Conservation (phyloP, 2,888 invertebrate genomes). For the Mesorhabditis sp. region DNA sequence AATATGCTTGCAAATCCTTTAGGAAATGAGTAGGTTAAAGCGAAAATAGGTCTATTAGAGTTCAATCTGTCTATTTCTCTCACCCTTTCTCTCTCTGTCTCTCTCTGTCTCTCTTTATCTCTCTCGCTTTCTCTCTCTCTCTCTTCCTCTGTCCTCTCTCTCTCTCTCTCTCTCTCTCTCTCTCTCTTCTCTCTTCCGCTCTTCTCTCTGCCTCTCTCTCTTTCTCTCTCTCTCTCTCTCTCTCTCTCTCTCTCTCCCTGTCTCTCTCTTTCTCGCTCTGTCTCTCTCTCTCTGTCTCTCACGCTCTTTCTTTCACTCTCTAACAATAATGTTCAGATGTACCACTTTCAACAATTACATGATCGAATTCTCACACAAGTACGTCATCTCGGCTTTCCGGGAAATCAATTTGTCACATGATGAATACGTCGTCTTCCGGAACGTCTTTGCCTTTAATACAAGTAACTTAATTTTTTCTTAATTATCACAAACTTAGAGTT, state of each 20-base stretch:
- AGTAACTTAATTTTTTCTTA: background rate
- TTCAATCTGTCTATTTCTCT: too few relatives aligned
- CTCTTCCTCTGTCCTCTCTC: too few relatives aligned
- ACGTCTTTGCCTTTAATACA: background rate
- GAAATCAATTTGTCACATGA: background rate
- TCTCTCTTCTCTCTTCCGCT: too few relatives aligned
- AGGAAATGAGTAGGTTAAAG: background rate
- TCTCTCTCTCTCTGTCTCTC: too few relatives aligned
- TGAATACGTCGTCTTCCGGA: slow-evolving; percentile 2
- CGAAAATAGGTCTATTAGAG: background rate
- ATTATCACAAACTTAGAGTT: background rate
- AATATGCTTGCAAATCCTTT: background rate
- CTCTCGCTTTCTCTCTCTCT: too few relatives aligned
- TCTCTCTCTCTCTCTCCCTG: too few relatives aligned
- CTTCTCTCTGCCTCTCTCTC: too few relatives aligned
- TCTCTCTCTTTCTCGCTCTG: too few relatives aligned
- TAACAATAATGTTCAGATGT: slow-evolving; percentile 5
- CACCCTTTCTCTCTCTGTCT: too few relatives aligned
- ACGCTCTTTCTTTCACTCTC: background rate
- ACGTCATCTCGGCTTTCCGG: background rate
- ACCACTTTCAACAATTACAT: slow-evolving; percentile 1
- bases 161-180: too few relatives aligned
- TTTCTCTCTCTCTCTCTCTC: too few relatives aligned
- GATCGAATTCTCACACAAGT: background rate
- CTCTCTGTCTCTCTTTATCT: too few relatives aligned